Evolutionary conservation across 2,888 invertebrate genomes (phyloP), one percentile per base, ranked within the genome.

Genomic region (Zaprionus obscuricornis): DNA sequence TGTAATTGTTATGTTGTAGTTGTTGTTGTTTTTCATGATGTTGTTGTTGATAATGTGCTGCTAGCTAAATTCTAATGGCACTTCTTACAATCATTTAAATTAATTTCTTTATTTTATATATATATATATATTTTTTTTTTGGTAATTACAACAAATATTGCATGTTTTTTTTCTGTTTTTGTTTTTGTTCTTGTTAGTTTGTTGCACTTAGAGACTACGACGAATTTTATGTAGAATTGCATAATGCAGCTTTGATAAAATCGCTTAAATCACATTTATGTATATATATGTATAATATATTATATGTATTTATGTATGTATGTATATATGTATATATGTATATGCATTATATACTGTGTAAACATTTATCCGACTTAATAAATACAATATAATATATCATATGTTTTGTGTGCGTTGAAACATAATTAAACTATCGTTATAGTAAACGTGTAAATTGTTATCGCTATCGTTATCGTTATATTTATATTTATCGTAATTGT

Each of bases 191-290:
- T 14, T 55, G 31, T 49, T 54, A 43, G 62, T 62, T 59, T n/a
- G 42, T 74, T 76, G 62, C 37, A 74, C 86, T 81, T 81, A 81
- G 37, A 54, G 50, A 57, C 81, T 81, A 82, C 51, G 72, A 86
- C 85, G 85, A 86, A 84, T 84, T 86, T 84, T 77, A 86, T 86
- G 52, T 84, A 69, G 85, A 76, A 73, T 87, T 87, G 72, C 83
- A 87, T 85, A 72, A 74, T 81, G 81, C 81, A 86, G 86, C 76
- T 76, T 85, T 83, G 86, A 86, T 85, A 88, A 88, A 88, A 88
- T 87, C 87, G 88, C 87, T 86, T 88, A 85, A 86, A 87, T 87
- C 87, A 87, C 87, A 87, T 85, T 86, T 86, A 83, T 70, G 63
- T 85, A 82, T 76, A 45, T 58, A 50, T 52, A 59, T 49, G 51